Evolutionary conservation across 2,888 invertebrate genomes (phyloP).

Genomic region (Lordiphosa andalusiaca): DNA sequence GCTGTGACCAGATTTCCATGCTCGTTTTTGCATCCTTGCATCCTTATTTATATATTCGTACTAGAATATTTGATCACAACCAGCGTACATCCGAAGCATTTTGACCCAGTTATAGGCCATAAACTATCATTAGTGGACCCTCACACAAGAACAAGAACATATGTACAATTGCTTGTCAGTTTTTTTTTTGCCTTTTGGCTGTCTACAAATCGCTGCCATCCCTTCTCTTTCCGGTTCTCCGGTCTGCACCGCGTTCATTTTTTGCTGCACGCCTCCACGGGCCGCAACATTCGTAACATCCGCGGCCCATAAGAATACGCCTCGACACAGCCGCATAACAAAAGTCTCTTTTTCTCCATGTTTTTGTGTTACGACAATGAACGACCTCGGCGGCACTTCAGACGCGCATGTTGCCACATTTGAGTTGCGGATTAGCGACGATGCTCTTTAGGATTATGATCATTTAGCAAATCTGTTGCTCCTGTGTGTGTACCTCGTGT

Average conservation of each 20-base stretch:
- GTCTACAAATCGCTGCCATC: not conserved
- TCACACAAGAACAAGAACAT: constrained; percentile 4
- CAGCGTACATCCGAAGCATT: constrained; percentile 34
- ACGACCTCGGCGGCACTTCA: constrained; percentile 60
- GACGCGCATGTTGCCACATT: constrained; percentile 78
- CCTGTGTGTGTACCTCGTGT: constrained; percentile 51
- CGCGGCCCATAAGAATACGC: constrained; percentile 23
- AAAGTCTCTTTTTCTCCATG: constrained; percentile 19
- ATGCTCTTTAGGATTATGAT: constrained; percentile 76
- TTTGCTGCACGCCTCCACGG: no score
- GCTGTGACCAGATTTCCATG: no score
- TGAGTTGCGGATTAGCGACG: constrained; percentile 78
- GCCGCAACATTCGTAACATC: constrained; percentile 25
- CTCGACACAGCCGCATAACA: constrained; percentile 1
- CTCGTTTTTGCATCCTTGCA: no score
- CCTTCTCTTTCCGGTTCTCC: no score
- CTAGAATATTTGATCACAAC: not conserved
- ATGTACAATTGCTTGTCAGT: constrained; percentile 7
- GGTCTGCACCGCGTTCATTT: no score
- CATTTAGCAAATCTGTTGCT: constrained; percentile 80
- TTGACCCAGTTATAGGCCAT: constrained; percentile 63
- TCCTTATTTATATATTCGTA: constrained; percentile 1
- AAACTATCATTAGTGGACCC: constrained; percentile 55
- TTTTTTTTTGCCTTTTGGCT: constrained; percentile 20
- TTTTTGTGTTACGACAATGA: constrained; percentile 10